Percentiles rank a stretch among this genome's conserved stretches.
Evolutionary conservation across 92 coral and sea anemone genomes (phyloP).

Genomic region (Chrysogorgia sp.): DNA sequence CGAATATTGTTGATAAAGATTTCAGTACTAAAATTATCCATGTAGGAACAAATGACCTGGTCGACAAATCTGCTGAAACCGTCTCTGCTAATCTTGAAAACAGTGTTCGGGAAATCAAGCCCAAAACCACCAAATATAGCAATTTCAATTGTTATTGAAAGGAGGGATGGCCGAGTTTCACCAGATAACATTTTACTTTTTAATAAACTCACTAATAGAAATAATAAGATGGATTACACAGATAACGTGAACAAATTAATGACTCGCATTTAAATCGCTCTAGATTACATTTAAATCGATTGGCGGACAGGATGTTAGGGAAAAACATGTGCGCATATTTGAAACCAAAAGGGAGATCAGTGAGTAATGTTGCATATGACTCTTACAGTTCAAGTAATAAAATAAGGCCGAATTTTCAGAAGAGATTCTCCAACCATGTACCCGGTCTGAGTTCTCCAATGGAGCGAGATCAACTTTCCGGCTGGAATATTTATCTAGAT

Average conservation of each 20-base stretch:
- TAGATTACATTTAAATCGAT: conserved; percentile 35
- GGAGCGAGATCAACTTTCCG: no score
- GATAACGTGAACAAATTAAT: conserved; percentile 40
- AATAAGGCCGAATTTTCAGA: no score
- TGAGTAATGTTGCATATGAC: no score
- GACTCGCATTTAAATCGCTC: conserved; percentile 42
- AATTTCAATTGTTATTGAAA: conserved; percentile 3
- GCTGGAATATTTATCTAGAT: no score
- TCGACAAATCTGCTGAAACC: conserved; percentile 1
- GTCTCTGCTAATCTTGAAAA: no score
- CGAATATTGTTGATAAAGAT: no score
- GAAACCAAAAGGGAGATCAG: not conserved
- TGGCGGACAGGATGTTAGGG: conserved; percentile 41
- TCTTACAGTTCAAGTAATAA: no score
- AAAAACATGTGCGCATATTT: conserved; percentile 33
- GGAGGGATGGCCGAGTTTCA: conserved; percentile 6
- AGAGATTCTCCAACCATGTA: no score
- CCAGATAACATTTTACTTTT: not conserved
- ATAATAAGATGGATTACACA: conserved; percentile 20
- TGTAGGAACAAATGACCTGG: no score
- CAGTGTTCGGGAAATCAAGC: not conserved
- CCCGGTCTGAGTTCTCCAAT: no score
- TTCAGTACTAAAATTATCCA: no score
- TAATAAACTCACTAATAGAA: not conserved
- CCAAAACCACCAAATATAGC: not conserved